phyloP scores from a whole-genome alignment of 2,113 vertebrate genomes.

The Cheirogaleus medius region DNA sequence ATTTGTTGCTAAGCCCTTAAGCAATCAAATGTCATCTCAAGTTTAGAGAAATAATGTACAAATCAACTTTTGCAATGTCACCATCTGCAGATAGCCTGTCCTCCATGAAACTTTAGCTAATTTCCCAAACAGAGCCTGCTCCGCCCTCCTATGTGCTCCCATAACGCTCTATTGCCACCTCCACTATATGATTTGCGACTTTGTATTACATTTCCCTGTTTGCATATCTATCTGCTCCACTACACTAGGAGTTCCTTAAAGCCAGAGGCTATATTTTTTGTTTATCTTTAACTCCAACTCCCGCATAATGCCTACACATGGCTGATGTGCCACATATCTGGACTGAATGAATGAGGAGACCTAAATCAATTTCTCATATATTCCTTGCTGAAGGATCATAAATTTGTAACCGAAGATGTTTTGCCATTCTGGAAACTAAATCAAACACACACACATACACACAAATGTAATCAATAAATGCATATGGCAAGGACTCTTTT shows the following conservation, averaged over 20 bases:
- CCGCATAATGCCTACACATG: neutral
- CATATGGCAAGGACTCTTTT: neutral
- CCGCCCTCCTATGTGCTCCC: neutral
- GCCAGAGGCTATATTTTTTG: neutral
- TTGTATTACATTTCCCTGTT: neutral
- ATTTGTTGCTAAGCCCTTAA: neutral
- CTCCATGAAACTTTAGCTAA: neutral
- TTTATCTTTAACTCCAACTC: slow-evolving; percentile 26
- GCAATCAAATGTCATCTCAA: slow-evolving; percentile 33
- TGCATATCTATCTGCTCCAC: neutral
- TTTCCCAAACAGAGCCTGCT: neutral
- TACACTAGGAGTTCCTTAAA: neutral
- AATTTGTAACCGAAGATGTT: neutral
- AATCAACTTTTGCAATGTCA: neutral
- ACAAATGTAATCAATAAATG: neutral
- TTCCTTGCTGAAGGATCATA: slow-evolving; percentile 8
- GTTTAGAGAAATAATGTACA: neutral
- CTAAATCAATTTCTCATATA: slow-evolving; percentile 59
- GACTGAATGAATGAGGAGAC: neutral
- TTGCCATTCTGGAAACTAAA: neutral
- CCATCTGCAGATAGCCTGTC: neutral
- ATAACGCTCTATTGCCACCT: neutral
- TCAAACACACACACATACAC: neutral
- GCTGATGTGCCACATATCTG: neutral
- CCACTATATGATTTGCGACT: neutral